Evolutionary conservation across 2,113 vertebrate species (phyloP), one percentile per base, ranked within the genome.

Genomic region (Tetrax tetrax): DNA sequence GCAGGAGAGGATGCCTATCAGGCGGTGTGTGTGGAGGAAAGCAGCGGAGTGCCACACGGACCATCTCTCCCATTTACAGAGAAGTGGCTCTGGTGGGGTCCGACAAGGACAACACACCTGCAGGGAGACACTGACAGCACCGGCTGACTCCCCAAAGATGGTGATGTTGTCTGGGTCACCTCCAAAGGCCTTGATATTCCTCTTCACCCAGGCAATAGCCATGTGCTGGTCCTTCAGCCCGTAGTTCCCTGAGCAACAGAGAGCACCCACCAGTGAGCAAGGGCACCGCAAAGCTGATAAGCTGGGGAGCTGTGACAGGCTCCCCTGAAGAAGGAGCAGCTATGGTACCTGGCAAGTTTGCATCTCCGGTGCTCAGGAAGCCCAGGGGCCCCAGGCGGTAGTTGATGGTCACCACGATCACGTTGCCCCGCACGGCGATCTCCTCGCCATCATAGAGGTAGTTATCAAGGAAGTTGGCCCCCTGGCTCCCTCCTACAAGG

Each of bases 161-260:
- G 99, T 99, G 96, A 99, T 98, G 95, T 98, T 99, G 79, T 98
- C 54, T 2, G 99, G 98, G 95, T 99, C 98, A 7, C 99, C 99
- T 8, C 99, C 99, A 22, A 99, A 99, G 31, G 97, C 98, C 4
- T 72, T 97, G 54, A 99, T 99, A 95, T 99, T 99, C 92, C 99
- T 98, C 98, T 99, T 98, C 75, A 99, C 99, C 99, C 99, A 99
- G 7, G 98, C 97, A 1, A 99, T 99, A 90, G 99, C 99, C 79
- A 99, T 98, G 12, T 99, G 99, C 98, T 99, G 99, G 87, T 99
- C 99, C 98, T 99, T 98, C 65, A 99, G 98, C 12, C 99, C 99
- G 0, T 98, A 99, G 97, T 99, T 99, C 64, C 99, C 99, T 99
- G 94, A 6, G n/a, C 27, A 48, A 20, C 4, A 77, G 19, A 35